Base-by-base conservation (phyloP, 2,888 invertebrate species). In the Harpalus rufipes region DNA sequence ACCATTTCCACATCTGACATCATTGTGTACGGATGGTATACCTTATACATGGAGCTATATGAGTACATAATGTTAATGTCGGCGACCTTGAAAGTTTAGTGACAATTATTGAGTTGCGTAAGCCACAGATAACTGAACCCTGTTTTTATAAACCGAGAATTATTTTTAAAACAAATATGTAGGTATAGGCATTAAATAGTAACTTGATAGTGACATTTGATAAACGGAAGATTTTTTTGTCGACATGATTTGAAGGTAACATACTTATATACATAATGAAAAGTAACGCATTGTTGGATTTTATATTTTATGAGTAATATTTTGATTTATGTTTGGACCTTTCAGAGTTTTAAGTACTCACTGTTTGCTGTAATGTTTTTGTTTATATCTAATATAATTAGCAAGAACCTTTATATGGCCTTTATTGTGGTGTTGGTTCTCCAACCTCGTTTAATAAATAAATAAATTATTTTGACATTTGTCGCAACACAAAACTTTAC, bases 21-120 rank as follows among this genome's bases (percentile, higher is more conserved):
- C 72, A 74, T 74, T 74, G 44, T 74, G n/a, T 44, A 74, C 21
- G n/a, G 16, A 63, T 63, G 14, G 5, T 63, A 32, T 44, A 74
- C 51, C 72, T 44, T 74, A 10, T 41, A 6, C 16, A 41, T 10
- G 14, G 12, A 65, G 21, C 18, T 18, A 5, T 16, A 3, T 5
- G 58, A 2, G 2, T 51, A 12, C 16, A 10, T 16, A 65, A 65
- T 18, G 14, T 68, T n/a, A 68, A 39, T 18, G 2, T 7, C 12
- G 72, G 10, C 21, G 18, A 74, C 72, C 72, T 74, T 74, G 44
- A 74, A 14, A 44, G 6, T 74, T 74, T 25, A 51, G 44, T 74
- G 72, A 74, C 72, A 74, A 74, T 74, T 68, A 68, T 68, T 12
- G 18, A 41, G 18, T 74, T 74, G 21, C 72, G 72, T 44, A 74